These are phyloP conservation scores for Melanogrammus aeglefinus DNA, from an alignment of 2,797 vertebrate species.

Conservation along the genomic window DNA sequence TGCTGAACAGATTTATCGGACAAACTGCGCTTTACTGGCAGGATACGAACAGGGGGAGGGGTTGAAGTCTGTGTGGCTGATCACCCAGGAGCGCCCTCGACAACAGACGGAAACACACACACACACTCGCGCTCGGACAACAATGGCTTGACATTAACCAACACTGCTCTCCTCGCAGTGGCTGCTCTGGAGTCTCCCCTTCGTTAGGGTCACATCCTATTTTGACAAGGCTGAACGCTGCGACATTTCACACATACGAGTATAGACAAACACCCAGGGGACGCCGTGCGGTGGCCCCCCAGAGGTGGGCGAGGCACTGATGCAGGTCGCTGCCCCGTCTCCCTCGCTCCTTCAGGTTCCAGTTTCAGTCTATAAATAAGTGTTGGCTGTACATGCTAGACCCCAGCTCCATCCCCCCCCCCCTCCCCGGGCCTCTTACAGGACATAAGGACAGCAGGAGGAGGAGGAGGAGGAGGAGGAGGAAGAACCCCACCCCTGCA, in stretches of 20 bases:
- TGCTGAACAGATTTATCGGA: not conserved
- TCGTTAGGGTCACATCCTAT: slow-evolving; percentile 25
- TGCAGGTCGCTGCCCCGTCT: slow-evolving; percentile 32
- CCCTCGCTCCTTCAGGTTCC: slow-evolving; percentile 64
- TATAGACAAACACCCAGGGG: not conserved
- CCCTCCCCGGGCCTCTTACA: slow-evolving; percentile 34
- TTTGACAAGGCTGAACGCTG: not conserved
- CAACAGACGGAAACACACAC: not conserved
- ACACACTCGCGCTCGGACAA: not conserved
- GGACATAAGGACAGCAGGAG: slow-evolving; percentile 46
- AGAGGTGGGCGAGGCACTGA: slow-evolving; percentile 53
- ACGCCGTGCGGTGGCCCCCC: slow-evolving; percentile 8
- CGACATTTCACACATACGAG: not conserved
- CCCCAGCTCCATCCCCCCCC: not conserved
- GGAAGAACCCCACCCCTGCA: slow-evolving; percentile 15
- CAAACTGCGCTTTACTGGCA: not conserved
- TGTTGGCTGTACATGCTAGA: slow-evolving; percentile 46
- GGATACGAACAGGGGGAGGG: no score
- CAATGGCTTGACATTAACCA: not conserved
- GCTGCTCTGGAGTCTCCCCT: not conserved
- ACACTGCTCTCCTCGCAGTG: not conserved
- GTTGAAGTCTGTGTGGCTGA: no score
- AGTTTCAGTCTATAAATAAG: slow-evolving; percentile 76
- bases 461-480: slow-evolving; percentile 13
- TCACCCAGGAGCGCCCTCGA: no score